A percentile compares a stretch with the other conserved stretches of the same genome.
These are phyloP conservation scores for Pedicia rivosa DNA, from an alignment of 2,888 invertebrate genomes.

Conservation along the genomic window DNA sequence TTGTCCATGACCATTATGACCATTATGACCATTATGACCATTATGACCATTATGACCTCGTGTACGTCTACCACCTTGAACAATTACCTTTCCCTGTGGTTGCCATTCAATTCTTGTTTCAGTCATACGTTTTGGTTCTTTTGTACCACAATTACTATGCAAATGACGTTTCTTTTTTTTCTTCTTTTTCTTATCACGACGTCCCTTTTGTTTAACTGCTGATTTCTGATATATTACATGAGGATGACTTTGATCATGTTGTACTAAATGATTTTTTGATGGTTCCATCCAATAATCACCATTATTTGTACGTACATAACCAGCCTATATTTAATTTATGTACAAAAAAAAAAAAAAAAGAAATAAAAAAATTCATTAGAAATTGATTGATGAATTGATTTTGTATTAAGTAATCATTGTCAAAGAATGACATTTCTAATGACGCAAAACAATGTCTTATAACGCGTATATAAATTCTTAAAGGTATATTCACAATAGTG, in stretches of 20 bases:
- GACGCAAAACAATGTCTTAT: too few species aligned
- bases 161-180: constrained; percentile 32
- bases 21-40: constrained; percentile 31
- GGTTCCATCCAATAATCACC: constrained; percentile 61
- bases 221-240: constrained; percentile 54
- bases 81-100: constrained; percentile 31
- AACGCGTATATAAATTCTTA: too few species aligned
- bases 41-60: constrained; percentile 19
- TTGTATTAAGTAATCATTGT: too few species aligned
- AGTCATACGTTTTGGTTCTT: constrained; percentile 35
- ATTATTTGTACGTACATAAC: constrained; percentile 45
- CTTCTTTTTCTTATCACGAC: constrained; percentile 23
- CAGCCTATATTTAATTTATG: constrained; percentile 38
- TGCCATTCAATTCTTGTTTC: constrained; percentile 44
- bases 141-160: constrained; percentile 39
- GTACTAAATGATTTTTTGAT: constrained; percentile 29
- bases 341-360: constrained; percentile 5
- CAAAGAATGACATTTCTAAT: too few species aligned
- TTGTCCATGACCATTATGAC: constrained; percentile 17
- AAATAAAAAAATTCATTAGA: constrained; percentile 9
- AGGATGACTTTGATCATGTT: constrained; percentile 34
- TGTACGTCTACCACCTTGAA: constrained; percentile 29
- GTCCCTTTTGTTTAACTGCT: constrained; percentile 32
- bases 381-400: not conserved
- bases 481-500: too few species aligned